Conservation (phyloP, 2,113 vertebrate genomes). For the Xenopus borealis region DNA sequence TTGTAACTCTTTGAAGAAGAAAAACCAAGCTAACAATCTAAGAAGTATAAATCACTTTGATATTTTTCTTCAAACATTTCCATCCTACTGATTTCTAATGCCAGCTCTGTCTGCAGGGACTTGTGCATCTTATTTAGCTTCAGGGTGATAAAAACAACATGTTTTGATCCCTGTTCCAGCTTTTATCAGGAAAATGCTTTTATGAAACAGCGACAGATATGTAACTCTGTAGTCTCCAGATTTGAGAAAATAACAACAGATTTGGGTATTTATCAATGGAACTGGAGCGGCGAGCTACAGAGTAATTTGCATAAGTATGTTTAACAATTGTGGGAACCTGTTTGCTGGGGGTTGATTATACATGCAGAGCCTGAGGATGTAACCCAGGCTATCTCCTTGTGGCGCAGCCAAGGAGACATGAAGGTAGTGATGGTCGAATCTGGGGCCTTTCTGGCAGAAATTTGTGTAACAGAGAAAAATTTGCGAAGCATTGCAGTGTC, state of each 20-base stretch:
- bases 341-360: too few relatives aligned
- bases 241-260: neutral
- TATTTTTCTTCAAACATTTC: slow-evolving; percentile 43
- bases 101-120: slow-evolving; percentile 36
- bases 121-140: slow-evolving; percentile 30
- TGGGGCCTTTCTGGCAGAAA: too few relatives aligned
- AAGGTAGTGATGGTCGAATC: too few relatives aligned
- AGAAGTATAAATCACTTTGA: slow-evolving; percentile 36
- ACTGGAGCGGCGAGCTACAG: neutral
- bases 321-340: neutral
- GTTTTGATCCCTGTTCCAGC: slow-evolving; percentile 35
- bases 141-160: slow-evolving; percentile 40
- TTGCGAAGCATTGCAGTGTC: too few relatives aligned
- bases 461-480: too few relatives aligned
- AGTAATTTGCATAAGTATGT: neutral
- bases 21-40: slow-evolving; percentile 17
- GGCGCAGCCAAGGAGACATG: too few relatives aligned
- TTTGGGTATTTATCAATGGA: neutral
- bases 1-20: slow-evolving; percentile 12
- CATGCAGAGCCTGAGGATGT: too few relatives aligned
- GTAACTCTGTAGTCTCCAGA: slow-evolving; percentile 4
- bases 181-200: slow-evolving; percentile 42
- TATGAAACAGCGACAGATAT: slow-evolving; percentile 19
- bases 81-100: slow-evolving; percentile 41
- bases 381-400: too few relatives aligned